Conservation (phyloP, 2,113 vertebrate species). For the Edolisoma coerulescens region DNA sequence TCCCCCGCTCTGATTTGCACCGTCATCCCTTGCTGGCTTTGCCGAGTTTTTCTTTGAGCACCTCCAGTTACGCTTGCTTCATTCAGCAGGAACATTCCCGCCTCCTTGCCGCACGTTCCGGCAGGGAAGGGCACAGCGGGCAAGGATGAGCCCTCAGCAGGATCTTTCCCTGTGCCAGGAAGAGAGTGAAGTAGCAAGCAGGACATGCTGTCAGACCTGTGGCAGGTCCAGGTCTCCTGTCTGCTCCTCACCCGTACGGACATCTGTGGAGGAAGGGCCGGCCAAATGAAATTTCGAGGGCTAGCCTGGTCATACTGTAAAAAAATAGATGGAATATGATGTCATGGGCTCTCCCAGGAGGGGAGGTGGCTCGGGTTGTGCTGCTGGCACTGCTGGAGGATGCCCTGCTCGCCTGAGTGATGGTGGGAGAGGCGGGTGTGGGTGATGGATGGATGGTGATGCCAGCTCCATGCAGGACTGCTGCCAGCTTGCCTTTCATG, state of each 20-base stretch:
- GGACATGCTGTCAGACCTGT: not conserved
- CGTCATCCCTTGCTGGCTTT: not conserved
- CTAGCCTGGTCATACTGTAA: not conserved
- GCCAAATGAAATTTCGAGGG: not conserved
- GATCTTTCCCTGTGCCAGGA: not conserved
- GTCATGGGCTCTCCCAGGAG: not conserved
- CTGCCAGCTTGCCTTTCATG: not conserved
- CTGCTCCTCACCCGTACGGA: accelerated
- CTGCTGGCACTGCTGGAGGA: not conserved
- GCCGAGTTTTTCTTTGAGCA: not conserved
- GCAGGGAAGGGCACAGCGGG: not conserved
- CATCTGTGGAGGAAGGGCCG: accelerated
- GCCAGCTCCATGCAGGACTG: accelerated
- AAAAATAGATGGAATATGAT: not conserved
- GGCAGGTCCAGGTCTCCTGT: not conserved
- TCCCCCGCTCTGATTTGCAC: not conserved
- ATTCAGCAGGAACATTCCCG: not conserved
- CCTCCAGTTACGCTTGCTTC: not conserved
- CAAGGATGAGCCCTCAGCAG: not conserved
- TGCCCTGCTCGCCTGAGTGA: accelerated
- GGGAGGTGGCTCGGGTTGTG: accelerated
- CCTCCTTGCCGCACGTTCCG: accelerated
- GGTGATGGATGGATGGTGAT: not conserved
- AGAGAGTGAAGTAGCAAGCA: accelerated
- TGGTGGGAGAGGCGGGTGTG: not conserved